Evolutionary conservation across 2,888 invertebrate genomes (phyloP).

Genomic region (Fragum whitleyi): DNA sequence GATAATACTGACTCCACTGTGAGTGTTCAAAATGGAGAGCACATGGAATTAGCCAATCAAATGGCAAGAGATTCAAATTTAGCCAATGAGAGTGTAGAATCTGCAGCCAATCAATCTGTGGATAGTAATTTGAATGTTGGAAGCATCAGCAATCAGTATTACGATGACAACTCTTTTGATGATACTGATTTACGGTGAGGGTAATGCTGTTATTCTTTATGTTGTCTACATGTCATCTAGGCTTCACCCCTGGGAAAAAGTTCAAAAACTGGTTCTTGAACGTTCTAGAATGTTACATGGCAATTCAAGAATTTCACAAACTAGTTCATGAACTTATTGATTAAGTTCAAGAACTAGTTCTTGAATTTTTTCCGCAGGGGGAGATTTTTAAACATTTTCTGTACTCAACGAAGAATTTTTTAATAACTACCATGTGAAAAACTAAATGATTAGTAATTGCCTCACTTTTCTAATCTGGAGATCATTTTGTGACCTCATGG

Average conservation of each 20-base stretch:
- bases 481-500: no score
- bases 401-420: no score
- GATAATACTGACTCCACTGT: conserved; percentile 42
- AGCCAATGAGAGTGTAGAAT: conserved; percentile 39
- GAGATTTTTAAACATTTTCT: no score
- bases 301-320: no score
- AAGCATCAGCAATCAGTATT: conserved; percentile 22
- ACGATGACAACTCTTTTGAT: conserved; percentile 19
- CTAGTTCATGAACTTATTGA: no score
- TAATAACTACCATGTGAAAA: no score
- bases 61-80: conserved; percentile 39
- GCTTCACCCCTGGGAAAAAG: background rate
- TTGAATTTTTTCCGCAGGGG: no score
- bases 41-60: conserved; percentile 51
- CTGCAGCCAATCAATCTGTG: conserved; percentile 20
- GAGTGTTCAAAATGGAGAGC: conserved; percentile 36
- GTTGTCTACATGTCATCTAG: conserved; percentile 6
- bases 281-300: no score
- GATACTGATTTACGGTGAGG: conserved; percentile 31
- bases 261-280: no score
- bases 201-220: conserved; percentile 26
- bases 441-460: no score
- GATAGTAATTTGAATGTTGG: conserved; percentile 15
- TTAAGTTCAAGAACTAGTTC: no score
- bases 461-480: no score